These are phyloP conservation scores for Bombyx mori DNA, from an alignment of 1,140 invertebrate genomes.

Conservation along the genomic window DNA sequence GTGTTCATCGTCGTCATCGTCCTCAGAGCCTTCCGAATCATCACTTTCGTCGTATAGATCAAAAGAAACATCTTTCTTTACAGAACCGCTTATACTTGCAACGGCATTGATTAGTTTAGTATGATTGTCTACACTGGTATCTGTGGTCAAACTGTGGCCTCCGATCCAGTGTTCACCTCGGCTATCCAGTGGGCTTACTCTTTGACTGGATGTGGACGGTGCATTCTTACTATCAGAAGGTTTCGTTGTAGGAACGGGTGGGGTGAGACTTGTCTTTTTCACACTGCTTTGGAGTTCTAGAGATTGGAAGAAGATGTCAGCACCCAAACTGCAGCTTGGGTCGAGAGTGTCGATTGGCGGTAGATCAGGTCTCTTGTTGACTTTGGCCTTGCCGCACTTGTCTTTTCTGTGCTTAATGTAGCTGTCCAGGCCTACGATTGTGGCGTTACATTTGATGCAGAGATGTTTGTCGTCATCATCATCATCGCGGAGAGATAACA, in stretches of 20 bases:
- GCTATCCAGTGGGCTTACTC: constrained; percentile 59
- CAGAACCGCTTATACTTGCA: constrained; percentile 69
- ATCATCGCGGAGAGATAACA: constrained; percentile 65
- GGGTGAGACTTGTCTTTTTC: constrained; percentile 66
- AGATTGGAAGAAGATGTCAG: constrained; percentile 88
- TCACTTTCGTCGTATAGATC: constrained; percentile 65
- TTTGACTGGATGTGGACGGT: constrained; percentile 42
- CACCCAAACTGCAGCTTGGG: constrained; percentile 74
- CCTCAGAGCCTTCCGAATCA: constrained; percentile 70
- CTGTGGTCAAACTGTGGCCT: constrained; percentile 70
- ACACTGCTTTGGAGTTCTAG: constrained; percentile 85
- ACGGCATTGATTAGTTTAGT: constrained; percentile 76
- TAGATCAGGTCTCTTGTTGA: constrained; percentile 39
- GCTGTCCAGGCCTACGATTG: constrained; percentile 84
- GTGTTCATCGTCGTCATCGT: constrained; percentile 74
- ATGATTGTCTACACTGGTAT: constrained; percentile 69
- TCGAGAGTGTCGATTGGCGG: constrained; percentile 49
- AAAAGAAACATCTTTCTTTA: constrained; percentile 67
- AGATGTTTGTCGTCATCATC: constrained; percentile 85
- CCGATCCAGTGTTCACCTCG: constrained; percentile 74
- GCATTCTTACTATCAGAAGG: constrained; percentile 48
- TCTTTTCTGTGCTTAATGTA: constrained; percentile 86
- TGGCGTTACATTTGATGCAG: constrained; percentile 87
- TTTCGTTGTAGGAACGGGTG: constrained; percentile 60
- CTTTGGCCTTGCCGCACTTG: constrained; percentile 68